Base-by-base conservation (phyloP, 2,113 vertebrate genomes). In the Xiphorhynchus elegans region DNA sequence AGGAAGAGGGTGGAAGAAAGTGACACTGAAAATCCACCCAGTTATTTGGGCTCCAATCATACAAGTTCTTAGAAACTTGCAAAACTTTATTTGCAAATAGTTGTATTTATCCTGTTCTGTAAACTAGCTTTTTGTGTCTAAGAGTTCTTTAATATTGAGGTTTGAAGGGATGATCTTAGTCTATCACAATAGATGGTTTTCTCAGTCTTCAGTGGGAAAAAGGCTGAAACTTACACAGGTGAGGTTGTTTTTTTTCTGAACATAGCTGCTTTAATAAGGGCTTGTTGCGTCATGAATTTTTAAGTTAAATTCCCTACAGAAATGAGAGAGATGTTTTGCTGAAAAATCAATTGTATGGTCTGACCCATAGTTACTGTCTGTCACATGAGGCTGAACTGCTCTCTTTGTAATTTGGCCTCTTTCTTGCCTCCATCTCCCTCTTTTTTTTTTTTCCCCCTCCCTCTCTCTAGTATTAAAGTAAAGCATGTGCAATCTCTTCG, bases 281-380 rank as follows among this genome's bases (percentile, higher is more conserved):
- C 13, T 8, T 70, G 63, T 86, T 68, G n/a, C 68, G 40, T 87
- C 73, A 94, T 89, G 70, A 88, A 24, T 93, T 95, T 80, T 88
- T 74, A 91, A 93, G 52, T 47, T 64, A 31, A 92, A 53, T 4
- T 94, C 68, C 76, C 56, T 60, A 56, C 46, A 74, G 90, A 90
- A 95, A 90, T 67, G 55, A 68, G 78, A 80, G 53, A 23, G 37
- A 12, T 8, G 3, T 75, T 93, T 46, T 86, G 52, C 55, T 55
- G 59, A 93, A 84, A 91, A 93, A 95, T 88, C 60, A 59, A 1
- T 91, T 60, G 47, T 67, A 20, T 17, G 15, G 7, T 68, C 66
- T 26, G 56, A 91, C 79, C 82, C 59, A 26, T 21, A 81, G 75
- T 50, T 75, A 64, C 73, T 87, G 56, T n/a, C 6, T 59, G 47